Base-by-base conservation (phyloP, 2,888 invertebrate genomes). In the Mayetiola destructor region DNA sequence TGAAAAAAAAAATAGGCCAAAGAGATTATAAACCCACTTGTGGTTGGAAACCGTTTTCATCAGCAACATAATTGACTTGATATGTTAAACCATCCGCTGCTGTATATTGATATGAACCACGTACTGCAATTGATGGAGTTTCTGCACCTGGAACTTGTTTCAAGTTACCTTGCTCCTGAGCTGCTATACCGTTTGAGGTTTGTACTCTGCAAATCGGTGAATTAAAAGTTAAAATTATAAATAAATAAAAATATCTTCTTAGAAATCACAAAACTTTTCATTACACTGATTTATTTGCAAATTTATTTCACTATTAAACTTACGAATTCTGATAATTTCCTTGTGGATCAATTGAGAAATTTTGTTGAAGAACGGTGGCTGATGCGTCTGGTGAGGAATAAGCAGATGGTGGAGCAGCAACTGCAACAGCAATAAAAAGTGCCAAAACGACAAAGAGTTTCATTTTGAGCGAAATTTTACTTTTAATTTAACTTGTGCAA, bases 11-110 rank as follows among this genome's bases (percentile, higher is more conserved):
- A n/a, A n/a, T n/a, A n/a, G n/a, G n/a, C n/a, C n/a, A n/a, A n/a
- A n/a, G n/a, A n/a, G n/a, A n/a, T n/a, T n/a, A n/a, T n/a, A n/a
- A n/a, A n/a, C n/a, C n/a, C n/a, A 69, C 70, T 59, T 65, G 61
- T 1, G 76, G 75, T 65, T 75, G 75, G 69, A 72, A 77, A 60
- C 77, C 77, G 61, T 76, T 74, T 63, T 77, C 75, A 63, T 77
- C 77, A 58, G 78, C 77, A 32, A 36, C 64, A 61, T 81, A 81
- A n/a, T 76, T 74, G 16, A 82, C 67, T 57, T 75, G 76, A 60
- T 80, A 77, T 21, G 76, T 70, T 61, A 78, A 75, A 4, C 82
- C 82, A 64, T 82, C 82, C 0, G 81, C 81, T 29, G 78, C 78
- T 0, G 80, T 79, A 66, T 82, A 82, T 0, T 80, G 77, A 64